Evolutionary conservation across 2,797 vertebrate species (phyloP), one percentile per base, ranked within the genome.

Genomic region (Danio choprae): DNA sequence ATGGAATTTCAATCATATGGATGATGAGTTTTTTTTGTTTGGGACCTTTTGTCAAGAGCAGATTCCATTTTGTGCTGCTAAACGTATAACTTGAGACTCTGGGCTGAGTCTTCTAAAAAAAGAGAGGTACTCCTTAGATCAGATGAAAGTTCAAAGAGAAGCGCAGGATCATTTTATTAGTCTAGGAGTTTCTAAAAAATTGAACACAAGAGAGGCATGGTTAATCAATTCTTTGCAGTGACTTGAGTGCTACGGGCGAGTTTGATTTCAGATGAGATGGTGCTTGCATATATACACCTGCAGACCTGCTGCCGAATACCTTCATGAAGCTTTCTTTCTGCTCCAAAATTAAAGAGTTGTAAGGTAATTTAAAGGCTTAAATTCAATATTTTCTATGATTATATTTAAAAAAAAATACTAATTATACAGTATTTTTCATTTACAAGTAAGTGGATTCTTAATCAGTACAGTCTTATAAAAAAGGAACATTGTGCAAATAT

Each of bases 141-240:
- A 68, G 85, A 86, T 81, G 78, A 79, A 81, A 75, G 81, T 83
- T 84, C 79, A 84, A 84, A 86, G 81, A 53, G 51, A 81, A 79
- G 67, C 22, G 15, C 38, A 29, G 58, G 55, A 76, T 76, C 73
- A 64, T 58, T 74, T 81, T 79, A 81, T 84, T 83, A 84, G 81
- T 80, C 53, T 12, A 50, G 74, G 60, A 56, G 69, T 83, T 83
- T 84, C 81, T 72, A 56, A 43, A 64, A 81, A 65, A 69, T 71
- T 81, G 41, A 69, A 79, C 43, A 69, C 9, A 36, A 62, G 71
- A 77, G 63, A 56, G 20, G 68, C 59, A 51, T 67, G 70, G 84
- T 86, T 79, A 84, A 83, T 81, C 64, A 68, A 84, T 79, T 84
- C 56, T 81, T 40, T 73, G 69, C 60, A 43, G 41, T 12, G 48